A percentile compares a stretch with the other conserved stretches of the same genome.
phyloP scores from a whole-genome alignment of 2,797 vertebrate genomes.

The Hydrophis major region DNA sequence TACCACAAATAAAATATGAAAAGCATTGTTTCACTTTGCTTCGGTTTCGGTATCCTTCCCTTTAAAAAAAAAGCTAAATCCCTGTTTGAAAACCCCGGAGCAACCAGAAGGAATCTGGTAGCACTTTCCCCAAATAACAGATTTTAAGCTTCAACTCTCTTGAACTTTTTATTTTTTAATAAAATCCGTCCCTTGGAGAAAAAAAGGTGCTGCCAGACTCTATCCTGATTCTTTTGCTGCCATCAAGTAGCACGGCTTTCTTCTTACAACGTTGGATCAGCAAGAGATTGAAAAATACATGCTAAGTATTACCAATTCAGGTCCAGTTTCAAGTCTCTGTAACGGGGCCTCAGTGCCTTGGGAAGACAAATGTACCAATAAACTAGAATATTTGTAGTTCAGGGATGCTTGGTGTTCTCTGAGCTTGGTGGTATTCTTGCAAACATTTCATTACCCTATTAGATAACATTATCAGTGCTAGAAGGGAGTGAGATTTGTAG shows the following conservation, averaged over 20 bases:
- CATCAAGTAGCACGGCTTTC: neutral
- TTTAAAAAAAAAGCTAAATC: too few species aligned
- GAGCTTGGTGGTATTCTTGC: neutral
- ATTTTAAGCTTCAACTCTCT: neutral
- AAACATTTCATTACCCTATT: neutral
- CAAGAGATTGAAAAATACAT: neutral
- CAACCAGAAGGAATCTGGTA: neutral
- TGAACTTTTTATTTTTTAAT: neutral
- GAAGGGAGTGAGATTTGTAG: neutral
- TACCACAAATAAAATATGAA: neutral
- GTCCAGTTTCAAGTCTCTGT: neutral
- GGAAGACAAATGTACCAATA: neutral
- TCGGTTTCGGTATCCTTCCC: neutral
- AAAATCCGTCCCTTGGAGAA: neutral
- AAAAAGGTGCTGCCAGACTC: neutral
- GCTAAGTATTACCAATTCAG: neutral
- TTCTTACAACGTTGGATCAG: neutral
- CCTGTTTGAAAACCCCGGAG: neutral
- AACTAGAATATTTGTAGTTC: neutral
- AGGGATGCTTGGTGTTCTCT: neutral
- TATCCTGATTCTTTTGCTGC: neutral
- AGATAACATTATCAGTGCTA: neutral
- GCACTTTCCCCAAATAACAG: neutral
- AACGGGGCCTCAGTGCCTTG: neutral
- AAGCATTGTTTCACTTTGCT: neutral